Conservation (phyloP, 2,113 vertebrate genomes). For the Leptodactylus fuscus region DNA sequence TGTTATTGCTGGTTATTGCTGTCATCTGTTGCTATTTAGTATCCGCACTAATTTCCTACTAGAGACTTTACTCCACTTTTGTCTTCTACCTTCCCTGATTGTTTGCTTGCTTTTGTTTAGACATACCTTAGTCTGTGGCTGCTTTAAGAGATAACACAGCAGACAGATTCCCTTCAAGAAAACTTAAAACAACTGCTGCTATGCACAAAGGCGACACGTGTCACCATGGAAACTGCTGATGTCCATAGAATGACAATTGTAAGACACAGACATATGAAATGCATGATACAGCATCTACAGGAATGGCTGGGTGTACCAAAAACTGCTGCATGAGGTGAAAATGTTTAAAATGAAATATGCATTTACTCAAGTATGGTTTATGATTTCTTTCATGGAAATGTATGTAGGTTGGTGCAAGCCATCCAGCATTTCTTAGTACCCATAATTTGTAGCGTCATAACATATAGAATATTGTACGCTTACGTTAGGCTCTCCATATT, state of each 20-base stretch:
- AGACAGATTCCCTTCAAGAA: conserved; percentile 34
- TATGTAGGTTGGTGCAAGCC: no score
- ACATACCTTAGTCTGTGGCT: background rate
- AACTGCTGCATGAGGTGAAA: background rate
- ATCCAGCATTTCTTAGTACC: no score
- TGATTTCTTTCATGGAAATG: no score
- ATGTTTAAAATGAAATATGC: no score
- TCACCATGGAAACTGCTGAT: conserved; percentile 23
- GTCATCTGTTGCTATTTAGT: background rate
- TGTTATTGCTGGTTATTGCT: background rate
- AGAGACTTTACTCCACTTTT: background rate
- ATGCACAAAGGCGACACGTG: conserved; percentile 22
- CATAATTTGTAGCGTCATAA: no score
- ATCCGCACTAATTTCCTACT: background rate
- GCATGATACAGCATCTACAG: background rate
- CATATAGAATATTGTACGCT: no score
- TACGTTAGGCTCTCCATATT: no score
- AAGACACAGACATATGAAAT: background rate
- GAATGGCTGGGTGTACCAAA: background rate
- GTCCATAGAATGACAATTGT: conserved; percentile 28
- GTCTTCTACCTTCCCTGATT: background rate
- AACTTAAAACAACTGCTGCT: conserved; percentile 31
- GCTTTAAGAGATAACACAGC: conserved; percentile 18
- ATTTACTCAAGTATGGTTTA: no score
- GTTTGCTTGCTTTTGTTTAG: conserved; percentile 18